A percentile compares a stretch with the other conserved stretches of the same genome.
Conservation (phyloP, 2,797 vertebrate species). For the Liasis olivaceus region DNA sequence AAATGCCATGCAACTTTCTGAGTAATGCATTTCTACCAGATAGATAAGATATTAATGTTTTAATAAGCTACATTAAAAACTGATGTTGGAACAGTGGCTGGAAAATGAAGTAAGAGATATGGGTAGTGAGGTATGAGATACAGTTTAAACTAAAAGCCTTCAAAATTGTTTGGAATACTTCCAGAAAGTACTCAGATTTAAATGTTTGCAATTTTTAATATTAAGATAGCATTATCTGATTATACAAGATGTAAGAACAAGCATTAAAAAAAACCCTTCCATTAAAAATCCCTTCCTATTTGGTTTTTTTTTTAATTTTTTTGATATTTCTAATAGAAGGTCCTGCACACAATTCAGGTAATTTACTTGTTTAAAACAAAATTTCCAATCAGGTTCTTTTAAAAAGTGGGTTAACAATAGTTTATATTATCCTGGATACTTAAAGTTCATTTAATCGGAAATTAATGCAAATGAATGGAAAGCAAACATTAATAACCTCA, state of each 20-base stretch:
- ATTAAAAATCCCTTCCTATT: neutral
- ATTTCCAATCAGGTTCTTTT: neutral
- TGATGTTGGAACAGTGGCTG: neutral
- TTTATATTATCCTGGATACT: neutral
- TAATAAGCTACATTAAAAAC: neutral
- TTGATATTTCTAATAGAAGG: neutral
- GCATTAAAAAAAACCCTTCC: neutral
- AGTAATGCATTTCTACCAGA: neutral
- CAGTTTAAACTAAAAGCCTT: neutral
- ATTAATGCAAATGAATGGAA: slow-evolving; percentile 41
- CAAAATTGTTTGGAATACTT: neutral
- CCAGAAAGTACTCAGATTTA: neutral
- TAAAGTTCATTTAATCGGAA: slow-evolving; percentile 10
- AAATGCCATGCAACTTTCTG: neutral
- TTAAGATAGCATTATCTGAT: neutral
- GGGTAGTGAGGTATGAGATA: neutral
- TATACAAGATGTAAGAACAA: neutral
- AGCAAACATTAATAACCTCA: slow-evolving; percentile 47
- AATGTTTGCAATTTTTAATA: neutral
- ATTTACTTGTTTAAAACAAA: neutral
- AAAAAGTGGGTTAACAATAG: neutral
- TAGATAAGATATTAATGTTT: neutral
- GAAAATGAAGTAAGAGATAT: neutral
- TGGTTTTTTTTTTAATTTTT: neutral
- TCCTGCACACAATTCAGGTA: neutral